Base-by-base conservation (phyloP, 2,888 invertebrate species). In the Heliconius ismenius region DNA sequence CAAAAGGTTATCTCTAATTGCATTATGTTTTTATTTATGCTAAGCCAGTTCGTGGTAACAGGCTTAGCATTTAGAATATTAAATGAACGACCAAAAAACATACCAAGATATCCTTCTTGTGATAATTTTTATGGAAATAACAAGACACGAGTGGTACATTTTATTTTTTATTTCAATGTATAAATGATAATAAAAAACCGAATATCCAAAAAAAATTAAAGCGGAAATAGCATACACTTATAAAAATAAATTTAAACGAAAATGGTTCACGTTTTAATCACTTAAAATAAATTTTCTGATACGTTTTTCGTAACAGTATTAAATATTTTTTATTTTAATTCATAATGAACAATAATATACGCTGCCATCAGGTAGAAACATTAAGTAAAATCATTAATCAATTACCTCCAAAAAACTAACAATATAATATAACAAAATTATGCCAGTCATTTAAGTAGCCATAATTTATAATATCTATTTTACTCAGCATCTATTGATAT, bases 11-110 rank as follows among this genome's bases (percentile, higher is more conserved):
- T 24, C 67, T 67, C 39, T 67, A 67, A 67, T 67, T 67, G 67
- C 39, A 67, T 67, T 43, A 67, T 43, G 9, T 43, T 43, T 67
- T 67, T 67, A 67, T 67, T 67, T 43, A 67, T 67, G 67, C 39
- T 43, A 67, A 67, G 67, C 15, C 67, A 67, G 24, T 67, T 67
- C 67, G 39, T 67, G 67, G 67, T 67, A 67, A 67, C 67, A 67
- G 15, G 67, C 67, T 67, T 43, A 43, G 24, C 67, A 39, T 67
- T 67, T 67, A 43, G 24, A 67, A 43, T 43, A 32, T 70, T 75
- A 39, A 39, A 39, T 73, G 26, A 43, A 74, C 24, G 54, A 63
- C 24, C 60, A 68, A 32, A 67, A 67, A 65, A 65, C 9, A 36
- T n/a, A 11, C n/a, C 24, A 65, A 67, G 39, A 67, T 67, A 67